Conservation (phyloP, 2,797 vertebrate species). For the Ctenochaetus hawaiiensis region DNA sequence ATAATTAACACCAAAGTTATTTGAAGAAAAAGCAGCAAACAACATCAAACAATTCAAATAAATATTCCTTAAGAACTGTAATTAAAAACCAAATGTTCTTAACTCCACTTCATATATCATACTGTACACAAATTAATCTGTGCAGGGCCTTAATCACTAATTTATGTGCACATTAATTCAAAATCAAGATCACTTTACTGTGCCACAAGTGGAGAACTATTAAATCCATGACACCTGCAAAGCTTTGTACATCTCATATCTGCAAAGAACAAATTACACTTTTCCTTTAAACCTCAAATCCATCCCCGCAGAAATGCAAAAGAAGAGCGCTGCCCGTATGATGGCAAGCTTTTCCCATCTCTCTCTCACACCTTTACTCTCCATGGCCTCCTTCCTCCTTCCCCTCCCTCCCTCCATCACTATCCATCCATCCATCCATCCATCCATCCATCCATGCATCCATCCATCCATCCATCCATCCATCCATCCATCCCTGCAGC, state of each 20-base stretch:
- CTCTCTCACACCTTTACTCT: conserved; percentile 38
- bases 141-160: no score
- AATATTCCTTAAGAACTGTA: no score
- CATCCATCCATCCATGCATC: background rate
- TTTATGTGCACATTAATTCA: conserved; percentile 2
- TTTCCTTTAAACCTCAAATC: background rate
- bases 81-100: no score
- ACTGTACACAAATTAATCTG: no score
- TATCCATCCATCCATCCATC: no score
- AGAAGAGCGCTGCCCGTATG: conserved; percentile 30
- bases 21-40: no score
- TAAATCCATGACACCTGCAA: conserved; percentile 8
- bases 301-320: conserved; percentile 26
- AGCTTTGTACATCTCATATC: background rate
- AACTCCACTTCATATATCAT: no score
- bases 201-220: conserved; percentile 4
- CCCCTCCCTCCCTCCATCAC: no score
- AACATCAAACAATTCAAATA: no score
- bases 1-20: no score
- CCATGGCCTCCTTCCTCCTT: conserved; percentile 25
- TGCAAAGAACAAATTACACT: background rate
- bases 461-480: conserved; percentile 16
- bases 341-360: conserved; percentile 18
- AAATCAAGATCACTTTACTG: background rate
- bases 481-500: conserved; percentile 70